A percentile compares a stretch with the other conserved stretches of the same genome.
phyloP scores from a whole-genome alignment of 2,797 vertebrate genomes.

The Acanthornis magna region DNA sequence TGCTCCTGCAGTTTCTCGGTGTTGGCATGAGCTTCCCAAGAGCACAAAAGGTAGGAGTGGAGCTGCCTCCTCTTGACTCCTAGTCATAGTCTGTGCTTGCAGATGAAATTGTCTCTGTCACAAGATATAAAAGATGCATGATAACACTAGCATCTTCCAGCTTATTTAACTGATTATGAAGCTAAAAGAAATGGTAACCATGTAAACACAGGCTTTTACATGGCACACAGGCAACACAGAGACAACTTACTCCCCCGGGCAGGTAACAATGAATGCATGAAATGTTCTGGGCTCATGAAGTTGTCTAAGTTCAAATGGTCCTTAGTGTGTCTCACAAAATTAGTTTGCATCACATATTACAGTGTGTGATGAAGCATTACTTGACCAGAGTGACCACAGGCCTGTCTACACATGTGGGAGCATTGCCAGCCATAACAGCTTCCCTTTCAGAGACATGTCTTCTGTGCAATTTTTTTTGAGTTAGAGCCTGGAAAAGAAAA shows the following conservation, averaged over 20 bases:
- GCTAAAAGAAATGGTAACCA: background rate
- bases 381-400: background rate
- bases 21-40: background rate
- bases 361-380: background rate
- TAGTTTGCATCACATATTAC: background rate
- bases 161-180: background rate
- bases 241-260: background rate
- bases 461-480: background rate
- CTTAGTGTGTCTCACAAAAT: background rate
- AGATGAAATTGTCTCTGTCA: background rate
- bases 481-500: background rate
- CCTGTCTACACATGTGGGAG: background rate
- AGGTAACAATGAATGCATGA: background rate
- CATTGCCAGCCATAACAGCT: background rate
- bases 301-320: background rate
- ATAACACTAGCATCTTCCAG: background rate
- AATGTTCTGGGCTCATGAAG: background rate
- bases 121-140: background rate
- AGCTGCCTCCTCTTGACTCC: background rate
- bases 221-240: background rate
- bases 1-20: background rate
- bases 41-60: background rate
- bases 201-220: background rate
- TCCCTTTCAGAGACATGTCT: background rate
- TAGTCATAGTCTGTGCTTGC: background rate